phyloP scores from a whole-genome alignment of 2,113 vertebrate genomes.

The Cheilinus undulatus region DNA sequence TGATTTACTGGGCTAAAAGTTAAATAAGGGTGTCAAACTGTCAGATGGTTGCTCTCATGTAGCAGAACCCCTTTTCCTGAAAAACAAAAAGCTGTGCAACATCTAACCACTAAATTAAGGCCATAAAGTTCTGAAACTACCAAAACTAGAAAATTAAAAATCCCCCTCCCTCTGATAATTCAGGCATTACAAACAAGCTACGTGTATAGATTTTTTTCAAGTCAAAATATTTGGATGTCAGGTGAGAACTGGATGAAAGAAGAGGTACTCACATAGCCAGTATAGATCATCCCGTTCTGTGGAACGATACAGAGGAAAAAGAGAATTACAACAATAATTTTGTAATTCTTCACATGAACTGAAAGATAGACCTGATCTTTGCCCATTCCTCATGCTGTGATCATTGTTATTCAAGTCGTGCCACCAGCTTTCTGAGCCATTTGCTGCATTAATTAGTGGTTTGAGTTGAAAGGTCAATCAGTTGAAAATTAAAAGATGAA shows the following conservation, averaged over 20 bases:
- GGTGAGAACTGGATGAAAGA: background rate
- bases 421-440: slow-evolving; percentile 52
- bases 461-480: slow-evolving; percentile 67
- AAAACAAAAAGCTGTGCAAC: slow-evolving; percentile 3
- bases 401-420: slow-evolving; percentile 52
- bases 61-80: background rate
- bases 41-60: background rate
- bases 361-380: slow-evolving; percentile 36
- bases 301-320: slow-evolving; percentile 24
- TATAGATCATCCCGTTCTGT: slow-evolving; percentile 91
- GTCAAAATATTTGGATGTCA: background rate
- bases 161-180: slow-evolving; percentile 1
- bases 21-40: too few relatives aligned
- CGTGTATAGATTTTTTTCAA: background rate
- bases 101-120: slow-evolving; percentile 3
- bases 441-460: slow-evolving; percentile 58
- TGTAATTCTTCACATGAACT: background rate
- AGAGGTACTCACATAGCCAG: slow-evolving; percentile 88
- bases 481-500: slow-evolving; percentile 60
- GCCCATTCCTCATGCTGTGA: slow-evolving; percentile 27
- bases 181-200: background rate
- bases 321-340: slow-evolving; percentile 29
- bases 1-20: background rate
- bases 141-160: slow-evolving; percentile 1
- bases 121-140: too few relatives aligned